Conservation (phyloP, 2,113 vertebrate genomes). For the Vulpes ferrilata region DNA sequence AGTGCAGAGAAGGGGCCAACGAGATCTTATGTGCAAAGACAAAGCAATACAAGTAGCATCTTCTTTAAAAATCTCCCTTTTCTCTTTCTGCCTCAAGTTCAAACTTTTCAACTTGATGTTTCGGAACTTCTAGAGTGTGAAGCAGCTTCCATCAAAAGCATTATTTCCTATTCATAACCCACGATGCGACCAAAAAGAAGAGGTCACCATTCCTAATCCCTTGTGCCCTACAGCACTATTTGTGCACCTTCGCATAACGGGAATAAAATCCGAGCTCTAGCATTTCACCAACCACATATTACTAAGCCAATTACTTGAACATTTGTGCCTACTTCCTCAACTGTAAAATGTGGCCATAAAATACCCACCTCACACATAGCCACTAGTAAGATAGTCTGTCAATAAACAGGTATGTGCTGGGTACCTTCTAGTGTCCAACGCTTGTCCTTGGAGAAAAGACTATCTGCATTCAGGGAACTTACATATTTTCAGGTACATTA, state of each 20-base stretch:
- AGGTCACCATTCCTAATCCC: neutral
- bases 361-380: neutral
- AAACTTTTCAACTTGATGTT: neutral
- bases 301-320: neutral
- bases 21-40: neutral
- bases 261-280: neutral
- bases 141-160: neutral
- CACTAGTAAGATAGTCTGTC: neutral
- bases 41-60: neutral
- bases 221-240: neutral
- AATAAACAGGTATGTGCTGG: neutral
- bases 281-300: neutral
- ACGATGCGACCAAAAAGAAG: neutral
- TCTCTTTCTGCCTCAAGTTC: neutral
- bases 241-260: neutral
- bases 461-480: neutral
- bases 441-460: neutral
- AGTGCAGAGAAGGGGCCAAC: neutral
- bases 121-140: neutral
- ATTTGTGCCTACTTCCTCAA: neutral
- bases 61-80: neutral
- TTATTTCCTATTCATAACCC: neutral
- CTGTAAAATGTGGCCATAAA: neutral
- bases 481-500: neutral
- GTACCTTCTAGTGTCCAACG: neutral